Conservation (phyloP, 2,113 vertebrate genomes). For the Aptenodytes patagonicus region DNA sequence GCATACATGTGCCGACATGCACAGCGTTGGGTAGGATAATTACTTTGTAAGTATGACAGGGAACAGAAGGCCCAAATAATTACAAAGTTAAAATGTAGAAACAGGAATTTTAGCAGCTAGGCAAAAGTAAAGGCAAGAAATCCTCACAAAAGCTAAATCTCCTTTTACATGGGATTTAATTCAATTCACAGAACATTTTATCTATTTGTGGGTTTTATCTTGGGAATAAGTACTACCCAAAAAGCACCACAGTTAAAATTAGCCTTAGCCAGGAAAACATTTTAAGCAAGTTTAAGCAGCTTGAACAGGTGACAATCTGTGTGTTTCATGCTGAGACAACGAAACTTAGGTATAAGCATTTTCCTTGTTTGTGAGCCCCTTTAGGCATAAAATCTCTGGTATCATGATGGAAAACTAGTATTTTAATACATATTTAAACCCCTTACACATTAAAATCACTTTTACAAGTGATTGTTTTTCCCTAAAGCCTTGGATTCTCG, state of each 20-base stretch:
- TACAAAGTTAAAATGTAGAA: neutral
- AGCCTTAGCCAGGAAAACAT: neutral
- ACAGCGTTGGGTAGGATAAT: neutral
- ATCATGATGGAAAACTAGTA: neutral
- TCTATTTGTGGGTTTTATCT: neutral
- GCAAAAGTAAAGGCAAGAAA: neutral
- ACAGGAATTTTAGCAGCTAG: neutral
- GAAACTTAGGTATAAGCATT: neutral
- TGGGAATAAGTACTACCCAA: neutral
- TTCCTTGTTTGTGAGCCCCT: neutral
- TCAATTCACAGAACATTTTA: neutral
- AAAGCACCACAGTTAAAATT: neutral
- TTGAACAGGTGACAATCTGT: neutral
- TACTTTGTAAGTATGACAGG: neutral
- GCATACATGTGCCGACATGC: accelerated
- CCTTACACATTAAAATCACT: neutral
- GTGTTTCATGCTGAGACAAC: neutral
- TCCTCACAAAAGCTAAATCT: neutral
- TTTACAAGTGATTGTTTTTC: neutral
- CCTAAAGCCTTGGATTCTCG: neutral
- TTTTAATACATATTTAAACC: neutral
- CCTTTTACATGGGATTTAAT: neutral
- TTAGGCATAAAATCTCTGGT: neutral
- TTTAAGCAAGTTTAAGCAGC: neutral
- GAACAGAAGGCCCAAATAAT: neutral